Base-by-base conservation (phyloP, 2,113 vertebrate genomes). In the Ornithorhynchus anatinus region DNA sequence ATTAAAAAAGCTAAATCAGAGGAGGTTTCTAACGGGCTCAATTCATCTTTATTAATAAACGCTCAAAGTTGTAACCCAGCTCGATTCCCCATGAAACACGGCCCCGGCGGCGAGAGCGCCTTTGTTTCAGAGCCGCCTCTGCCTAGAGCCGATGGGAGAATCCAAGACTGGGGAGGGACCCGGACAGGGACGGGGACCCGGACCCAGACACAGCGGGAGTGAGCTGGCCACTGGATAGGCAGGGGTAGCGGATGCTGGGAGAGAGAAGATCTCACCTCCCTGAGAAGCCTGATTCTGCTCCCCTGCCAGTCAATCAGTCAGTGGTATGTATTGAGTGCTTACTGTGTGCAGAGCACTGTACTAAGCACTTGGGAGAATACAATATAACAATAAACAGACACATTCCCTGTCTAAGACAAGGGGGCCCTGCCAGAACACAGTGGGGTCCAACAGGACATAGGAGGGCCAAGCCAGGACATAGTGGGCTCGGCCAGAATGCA, bases 21-120 rank as follows among this genome's bases (percentile, higher is more conserved):
- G 22, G 0, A 2, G 31, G n/a, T 54, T 59, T 22, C 79, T 8
- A 33, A 71, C 52, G 79, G 51, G 77, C 52, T 43, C 29, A 38
- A 80, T 84, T 77, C 81, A 70, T 79, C 72, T 83, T 82, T 82
- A 86, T 89, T 84, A 88, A 75, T 75, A 86, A 86, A 80, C 47
- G 78, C 59, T 51, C 61, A 85, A 59, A 72, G 59, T 60, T 72
- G 75, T 81, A 65, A 76, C 67, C 69, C 10, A 11, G 61, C 69
- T 14, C 37, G 5, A 68, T 54, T 62, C 68, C 38, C 35, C 66
- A 52, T 4, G 35, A 54, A 71, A 59, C 11, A 33, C 47, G n/a
- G 25, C 31, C 5, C 14, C 2, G 35, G 7, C 56, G 48, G 35
- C 47, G 4, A 7, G 10, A 6, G 29, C 47, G 32, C 37, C 8